Evolutionary conservation across 2,888 invertebrate species (phyloP).

Genomic region (Ectobius pallidus): DNA sequence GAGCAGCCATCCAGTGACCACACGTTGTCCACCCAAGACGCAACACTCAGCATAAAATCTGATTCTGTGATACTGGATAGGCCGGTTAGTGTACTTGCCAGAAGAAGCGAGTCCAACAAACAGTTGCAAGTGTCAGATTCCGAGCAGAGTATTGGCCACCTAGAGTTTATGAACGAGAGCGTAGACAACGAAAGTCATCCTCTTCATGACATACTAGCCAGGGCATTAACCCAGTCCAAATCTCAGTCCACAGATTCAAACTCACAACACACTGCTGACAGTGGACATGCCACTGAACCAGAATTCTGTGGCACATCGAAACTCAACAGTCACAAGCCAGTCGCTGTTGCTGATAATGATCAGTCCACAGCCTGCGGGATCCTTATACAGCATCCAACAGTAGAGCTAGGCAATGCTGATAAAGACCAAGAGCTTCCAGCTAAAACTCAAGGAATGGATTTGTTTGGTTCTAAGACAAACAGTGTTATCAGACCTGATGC

Average conservation of each 20-base stretch:
- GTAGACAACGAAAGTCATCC: background rate
- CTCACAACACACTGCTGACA: background rate
- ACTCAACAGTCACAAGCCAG: background rate
- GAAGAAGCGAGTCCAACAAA: background rate
- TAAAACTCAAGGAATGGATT: slow-evolving; percentile 18
- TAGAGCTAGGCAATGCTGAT: no score
- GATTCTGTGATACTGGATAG: slow-evolving; percentile 4
- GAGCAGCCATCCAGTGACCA: slow-evolving; percentile 38
- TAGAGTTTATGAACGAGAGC: slow-evolving; percentile 15
- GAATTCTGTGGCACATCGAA: background rate
- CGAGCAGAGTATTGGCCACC: background rate
- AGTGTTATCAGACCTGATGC: slow-evolving; percentile 3
- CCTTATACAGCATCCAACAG: background rate
- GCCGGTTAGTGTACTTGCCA: background rate
- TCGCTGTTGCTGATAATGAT: background rate
- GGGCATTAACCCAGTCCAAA: background rate
- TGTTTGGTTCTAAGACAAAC: slow-evolving; percentile 15
- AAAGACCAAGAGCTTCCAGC: slow-evolving; percentile 13
- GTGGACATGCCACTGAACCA: slow-evolving; percentile 2
- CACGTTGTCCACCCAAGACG: slow-evolving; percentile 46
- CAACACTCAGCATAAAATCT: slow-evolving; percentile 46
- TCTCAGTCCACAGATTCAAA: background rate
- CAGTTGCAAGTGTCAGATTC: background rate
- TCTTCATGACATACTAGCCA: background rate
- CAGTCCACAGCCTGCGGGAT: slow-evolving; percentile 14